A percentile compares a stretch with the other conserved stretches of the same genome.
Evolutionary conservation across 2,888 invertebrate species (phyloP).

Genomic region (Linyphia triangularis): DNA sequence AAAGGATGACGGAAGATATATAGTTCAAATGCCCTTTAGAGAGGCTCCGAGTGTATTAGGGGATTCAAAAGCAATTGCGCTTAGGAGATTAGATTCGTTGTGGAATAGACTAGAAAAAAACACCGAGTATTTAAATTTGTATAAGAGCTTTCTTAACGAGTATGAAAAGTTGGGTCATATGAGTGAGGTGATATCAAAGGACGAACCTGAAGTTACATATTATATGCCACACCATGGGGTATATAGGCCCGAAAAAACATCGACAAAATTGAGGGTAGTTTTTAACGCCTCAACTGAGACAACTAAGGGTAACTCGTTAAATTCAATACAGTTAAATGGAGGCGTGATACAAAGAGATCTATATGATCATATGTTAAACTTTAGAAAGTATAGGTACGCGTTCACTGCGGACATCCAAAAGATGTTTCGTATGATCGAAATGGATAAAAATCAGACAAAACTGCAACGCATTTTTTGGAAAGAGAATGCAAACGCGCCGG

Average conservation of each 20-base stretch:
- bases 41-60: not conserved
- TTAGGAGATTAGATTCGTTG: not conserved
- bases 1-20: constrained; percentile 1
- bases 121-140: not conserved
- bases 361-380: not conserved
- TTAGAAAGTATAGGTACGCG: not conserved
- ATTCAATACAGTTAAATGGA: constrained; percentile 77
- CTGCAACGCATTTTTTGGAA: not conserved
- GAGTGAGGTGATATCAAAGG: not conserved
- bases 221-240: constrained; percentile 40
- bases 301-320: constrained; percentile 77
- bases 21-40: constrained; percentile 5
- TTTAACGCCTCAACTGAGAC: constrained; percentile 69
- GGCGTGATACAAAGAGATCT: not conserved
- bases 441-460: not conserved
- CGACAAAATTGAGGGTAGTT: constrained; percentile 74
- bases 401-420: constrained; percentile 13
- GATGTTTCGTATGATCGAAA: not conserved
- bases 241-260: constrained; percentile 45
- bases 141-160: not conserved
- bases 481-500: not conserved
- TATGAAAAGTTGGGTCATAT: constrained; percentile 34
- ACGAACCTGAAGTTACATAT: not conserved
- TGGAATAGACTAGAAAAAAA: not conserved
- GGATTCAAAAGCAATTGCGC: not conserved